Evolutionary conservation across 2,888 invertebrate species (phyloP).

Genomic region (Elegia similella): DNA sequence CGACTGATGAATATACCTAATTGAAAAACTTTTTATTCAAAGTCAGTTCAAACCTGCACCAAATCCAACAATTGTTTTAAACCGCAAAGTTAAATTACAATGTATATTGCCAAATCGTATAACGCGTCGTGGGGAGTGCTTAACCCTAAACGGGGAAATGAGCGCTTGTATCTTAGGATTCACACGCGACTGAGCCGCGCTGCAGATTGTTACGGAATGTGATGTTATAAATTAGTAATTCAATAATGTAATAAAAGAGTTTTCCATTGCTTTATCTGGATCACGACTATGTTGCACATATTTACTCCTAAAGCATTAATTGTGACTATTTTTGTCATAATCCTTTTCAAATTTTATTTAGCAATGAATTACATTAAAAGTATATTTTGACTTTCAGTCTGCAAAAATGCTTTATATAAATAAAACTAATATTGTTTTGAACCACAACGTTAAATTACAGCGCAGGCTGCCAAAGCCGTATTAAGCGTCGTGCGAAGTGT

Average conservation of each 20-base stretch:
- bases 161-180: slow-evolving; percentile 80
- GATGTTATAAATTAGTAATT: slow-evolving; percentile 79
- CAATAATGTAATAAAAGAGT: too few relatives aligned
- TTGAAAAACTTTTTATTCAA: not conserved
- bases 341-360: too few relatives aligned
- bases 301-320: too few relatives aligned
- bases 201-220: slow-evolving; percentile 80
- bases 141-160: slow-evolving; percentile 68
- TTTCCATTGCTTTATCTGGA: too few relatives aligned
- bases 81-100: not conserved
- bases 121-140: slow-evolving; percentile 12
- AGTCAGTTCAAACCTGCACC: not conserved
- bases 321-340: too few relatives aligned
- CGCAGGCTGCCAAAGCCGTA: slow-evolving; percentile 17
- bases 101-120: slow-evolving; percentile 14
- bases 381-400: too few relatives aligned
- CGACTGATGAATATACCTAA: too few relatives aligned
- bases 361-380: too few relatives aligned
- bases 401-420: too few relatives aligned
- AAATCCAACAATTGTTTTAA: not conserved
- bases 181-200: slow-evolving; percentile 71
- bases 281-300: too few relatives aligned
- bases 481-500: slow-evolving; percentile 10
- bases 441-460: not conserved
- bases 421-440: not conserved